phyloP scores from a whole-genome alignment of 2,797 vertebrate species.

The Acanthurus leucopareius region DNA sequence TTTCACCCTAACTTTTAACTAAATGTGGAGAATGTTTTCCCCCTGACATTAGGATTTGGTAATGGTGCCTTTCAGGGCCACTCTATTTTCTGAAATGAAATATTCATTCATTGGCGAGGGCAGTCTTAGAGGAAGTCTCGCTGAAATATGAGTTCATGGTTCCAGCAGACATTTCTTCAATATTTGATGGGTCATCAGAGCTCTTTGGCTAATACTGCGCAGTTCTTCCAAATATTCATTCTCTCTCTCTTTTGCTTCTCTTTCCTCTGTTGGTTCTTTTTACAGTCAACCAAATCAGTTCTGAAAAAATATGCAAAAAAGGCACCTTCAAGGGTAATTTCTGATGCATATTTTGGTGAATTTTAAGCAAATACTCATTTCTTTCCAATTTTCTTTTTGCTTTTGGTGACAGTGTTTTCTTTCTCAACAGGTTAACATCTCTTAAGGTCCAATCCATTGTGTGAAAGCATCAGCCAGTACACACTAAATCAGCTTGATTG shows the following conservation, averaged over 20 bases:
- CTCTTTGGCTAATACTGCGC: slow-evolving; percentile 74
- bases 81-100: slow-evolving; percentile 85
- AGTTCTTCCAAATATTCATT: slow-evolving; percentile 64
- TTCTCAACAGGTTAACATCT: slow-evolving; percentile 79
- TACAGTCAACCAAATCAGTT: slow-evolving; percentile 40
- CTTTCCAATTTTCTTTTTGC: slow-evolving; percentile 33
- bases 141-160: slow-evolving; percentile 83
- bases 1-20: slow-evolving; percentile 78
- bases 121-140: slow-evolving; percentile 80
- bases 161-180: slow-evolving; percentile 86
- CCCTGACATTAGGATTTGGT: slow-evolving; percentile 79
- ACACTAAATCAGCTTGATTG: slow-evolving; percentile 81
- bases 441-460: slow-evolving; percentile 73
- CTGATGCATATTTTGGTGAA: slow-evolving; percentile 33
- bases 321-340: slow-evolving; percentile 35
- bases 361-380: slow-evolving; percentile 32
- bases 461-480: slow-evolving; percentile 67
- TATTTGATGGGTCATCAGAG: slow-evolving; percentile 86
- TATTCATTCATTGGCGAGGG: slow-evolving; percentile 83
- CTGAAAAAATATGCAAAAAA: slow-evolving; percentile 41
- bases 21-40: slow-evolving; percentile 77
- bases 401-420: slow-evolving; percentile 43
- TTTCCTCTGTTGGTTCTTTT: slow-evolving; percentile 40
- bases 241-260: slow-evolving; percentile 55
- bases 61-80: slow-evolving; percentile 83